Conservation (phyloP, 2,888 invertebrate species). For the Idaea biselata region DNA sequence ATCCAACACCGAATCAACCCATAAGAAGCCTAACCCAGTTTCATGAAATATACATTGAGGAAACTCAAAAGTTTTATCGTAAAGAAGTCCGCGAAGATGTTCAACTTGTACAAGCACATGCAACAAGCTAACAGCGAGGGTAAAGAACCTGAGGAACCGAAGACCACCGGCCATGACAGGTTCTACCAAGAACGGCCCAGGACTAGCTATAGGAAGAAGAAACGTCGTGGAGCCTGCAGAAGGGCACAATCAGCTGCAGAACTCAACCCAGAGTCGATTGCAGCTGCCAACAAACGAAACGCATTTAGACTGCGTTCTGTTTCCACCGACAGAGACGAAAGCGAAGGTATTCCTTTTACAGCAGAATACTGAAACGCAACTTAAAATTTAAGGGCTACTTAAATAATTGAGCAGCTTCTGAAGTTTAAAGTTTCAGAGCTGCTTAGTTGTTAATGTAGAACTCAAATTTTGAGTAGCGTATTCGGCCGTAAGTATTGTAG, state of each 20-base stretch:
- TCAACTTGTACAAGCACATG: slow-evolving; percentile 87
- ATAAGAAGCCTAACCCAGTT: slow-evolving; percentile 13
- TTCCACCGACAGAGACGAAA: slow-evolving; percentile 83
- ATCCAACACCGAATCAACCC: neutral
- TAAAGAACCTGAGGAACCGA: slow-evolving; percentile 75
- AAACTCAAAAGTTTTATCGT: slow-evolving; percentile 41
- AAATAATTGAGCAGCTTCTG: no score
- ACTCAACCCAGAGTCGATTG: slow-evolving; percentile 82
- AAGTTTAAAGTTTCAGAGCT: no score
- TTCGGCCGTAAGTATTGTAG: no score
- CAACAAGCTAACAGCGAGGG: slow-evolving; percentile 78
- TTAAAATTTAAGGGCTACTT: no score
- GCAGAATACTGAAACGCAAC: no score
- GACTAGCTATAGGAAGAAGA: slow-evolving; percentile 74
- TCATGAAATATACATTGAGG: slow-evolving; percentile 47
- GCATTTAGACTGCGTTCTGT: slow-evolving; percentile 83
- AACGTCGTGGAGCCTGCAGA: slow-evolving; percentile 80
- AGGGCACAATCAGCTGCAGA: slow-evolving; percentile 86
- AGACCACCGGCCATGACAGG: slow-evolving; percentile 89
- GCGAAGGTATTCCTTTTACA: slow-evolving; percentile 62
- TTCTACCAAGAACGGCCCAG: slow-evolving; percentile 86
- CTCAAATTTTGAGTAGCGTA: no score
- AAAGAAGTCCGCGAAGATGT: slow-evolving; percentile 79
- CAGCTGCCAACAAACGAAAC: slow-evolving; percentile 83
- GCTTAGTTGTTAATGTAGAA: no score